Evolutionary conservation across 2,888 invertebrate genomes (phyloP).

Genomic region (Sinodicranocentrus sp.): DNA sequence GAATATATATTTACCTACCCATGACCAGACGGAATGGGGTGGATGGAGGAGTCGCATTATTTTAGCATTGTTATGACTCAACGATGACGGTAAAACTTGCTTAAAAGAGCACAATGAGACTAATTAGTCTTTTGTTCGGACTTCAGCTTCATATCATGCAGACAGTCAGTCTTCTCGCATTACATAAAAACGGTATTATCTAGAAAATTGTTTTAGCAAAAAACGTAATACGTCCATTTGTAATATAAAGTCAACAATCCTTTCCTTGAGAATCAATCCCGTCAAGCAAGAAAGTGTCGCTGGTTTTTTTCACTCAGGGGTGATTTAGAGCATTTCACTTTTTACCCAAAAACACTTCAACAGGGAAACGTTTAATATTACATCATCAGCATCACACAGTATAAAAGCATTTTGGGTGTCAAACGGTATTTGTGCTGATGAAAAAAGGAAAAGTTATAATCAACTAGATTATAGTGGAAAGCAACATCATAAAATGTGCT

Average conservation of each 20-base stretch:
- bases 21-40: too few relatives aligned
- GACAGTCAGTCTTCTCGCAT: not conserved
- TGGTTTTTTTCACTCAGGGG: too few relatives aligned
- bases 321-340: conserved; percentile 14
- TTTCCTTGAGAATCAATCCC: not conserved
- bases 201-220: not conserved
- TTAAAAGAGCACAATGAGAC: conserved; percentile 20
- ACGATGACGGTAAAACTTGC: not conserved
- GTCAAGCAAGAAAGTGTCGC: too few relatives aligned
- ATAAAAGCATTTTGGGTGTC: too few relatives aligned
- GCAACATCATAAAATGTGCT: too few relatives aligned
- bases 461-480: not conserved
- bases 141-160: conserved; percentile 4
- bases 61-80: too few relatives aligned
- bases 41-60: too few relatives aligned
- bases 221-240: not conserved
- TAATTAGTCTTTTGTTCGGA: conserved; percentile 36
- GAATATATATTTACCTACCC: too few relatives aligned
- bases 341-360: not conserved
- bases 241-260: not conserved
- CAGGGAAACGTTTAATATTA: not conserved
- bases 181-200: not conserved
- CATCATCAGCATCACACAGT: not conserved
- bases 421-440: not conserved
- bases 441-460: not conserved